Conservation (phyloP, 2,888 invertebrate genomes). For the Quadriops clusia region DNA sequence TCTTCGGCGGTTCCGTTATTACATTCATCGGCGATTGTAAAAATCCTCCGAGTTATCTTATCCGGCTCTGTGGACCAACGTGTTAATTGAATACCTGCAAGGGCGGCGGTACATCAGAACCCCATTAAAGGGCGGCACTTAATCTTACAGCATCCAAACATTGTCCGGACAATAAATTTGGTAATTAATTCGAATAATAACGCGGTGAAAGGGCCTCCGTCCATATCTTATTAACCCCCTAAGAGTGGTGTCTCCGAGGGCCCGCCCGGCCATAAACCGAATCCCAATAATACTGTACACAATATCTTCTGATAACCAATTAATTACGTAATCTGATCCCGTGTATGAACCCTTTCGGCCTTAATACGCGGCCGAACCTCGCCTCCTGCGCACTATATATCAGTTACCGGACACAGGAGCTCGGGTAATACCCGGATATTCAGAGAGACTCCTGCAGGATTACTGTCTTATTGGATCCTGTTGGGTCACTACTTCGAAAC, state of each 20-base stretch:
- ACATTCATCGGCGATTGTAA: too few relatives aligned
- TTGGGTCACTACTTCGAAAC: slow-evolving; percentile 30
- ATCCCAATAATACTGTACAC: slow-evolving; percentile 13
- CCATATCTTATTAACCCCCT: too few relatives aligned
- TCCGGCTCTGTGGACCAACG: too few relatives aligned
- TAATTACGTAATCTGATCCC: slow-evolving; percentile 35
- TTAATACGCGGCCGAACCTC: slow-evolving; percentile 19
- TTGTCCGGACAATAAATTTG: too few relatives aligned
- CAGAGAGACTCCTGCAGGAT: slow-evolving; percentile 30
- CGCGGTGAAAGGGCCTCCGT: too few relatives aligned
- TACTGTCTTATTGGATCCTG: slow-evolving; percentile 36
- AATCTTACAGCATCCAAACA: too few relatives aligned
- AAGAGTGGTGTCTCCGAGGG: slow-evolving; percentile 4
- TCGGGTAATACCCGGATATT: slow-evolving; percentile 23
- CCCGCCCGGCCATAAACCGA: slow-evolving; percentile 3
- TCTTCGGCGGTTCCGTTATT: too few relatives aligned
- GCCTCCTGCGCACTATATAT: slow-evolving; percentile 21
- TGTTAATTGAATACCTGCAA: too few relatives aligned
- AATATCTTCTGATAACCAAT: slow-evolving; percentile 31
- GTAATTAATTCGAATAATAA: too few relatives aligned
- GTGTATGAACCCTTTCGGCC: slow-evolving; percentile 25
- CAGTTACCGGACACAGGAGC: slow-evolving; percentile 20
- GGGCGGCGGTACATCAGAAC: too few relatives aligned
- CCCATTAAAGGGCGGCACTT: too few relatives aligned
- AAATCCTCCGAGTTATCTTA: too few relatives aligned